Base-by-base conservation (phyloP, 1,140 invertebrate genomes). In the Euura lappo region DNA sequence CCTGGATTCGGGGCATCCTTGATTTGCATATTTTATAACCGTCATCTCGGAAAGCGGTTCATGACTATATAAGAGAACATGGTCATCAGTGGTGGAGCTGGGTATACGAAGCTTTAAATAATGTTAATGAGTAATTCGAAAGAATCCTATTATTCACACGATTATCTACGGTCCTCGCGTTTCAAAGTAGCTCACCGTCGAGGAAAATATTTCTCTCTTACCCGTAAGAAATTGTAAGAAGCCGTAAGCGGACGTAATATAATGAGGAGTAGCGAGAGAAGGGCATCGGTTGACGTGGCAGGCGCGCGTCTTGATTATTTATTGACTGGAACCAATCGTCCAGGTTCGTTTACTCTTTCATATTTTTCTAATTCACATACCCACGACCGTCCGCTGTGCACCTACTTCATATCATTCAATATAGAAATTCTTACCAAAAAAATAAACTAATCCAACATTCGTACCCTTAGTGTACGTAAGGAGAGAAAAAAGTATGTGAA, bases 271-370 rank as follows among this genome's bases (percentile, higher is more conserved):
- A 8, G 51, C 51, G 51, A 8, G 13, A 60, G 51, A 60, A 60
- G 51, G 28, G 51, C 51, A n/a, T 60, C 4, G 4, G 2, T 60
- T n/a, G 51, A 60, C 51, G 51, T 60, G 51, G 4, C 10, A 60
- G 51, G 51, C 51, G 10, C 51, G 51, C 51, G 51, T 60, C 51
- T 60, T n/a, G 51, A 60, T 60, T 60, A 60, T 60, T 60, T 60
- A 60, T 60, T 6, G 51, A 60, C 51, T n/a, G 51, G 13, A 60
- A 6, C 51, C 51, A 60, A 60, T 60, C 51, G 51, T n/a, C 51
- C 51, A 60, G 2, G 51, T n/a, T 8, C 51, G 51, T 60, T 60
- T 60, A 60, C 10, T 60, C 51, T n/a, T 60, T 60, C 51, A 60
- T 60, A 8, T 11, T 60, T 60, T 60, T 60, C 51, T 60, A 6